Evolutionary conservation across 2,888 invertebrate genomes (phyloP).

Genomic region (Drosophila lacicola): DNA sequence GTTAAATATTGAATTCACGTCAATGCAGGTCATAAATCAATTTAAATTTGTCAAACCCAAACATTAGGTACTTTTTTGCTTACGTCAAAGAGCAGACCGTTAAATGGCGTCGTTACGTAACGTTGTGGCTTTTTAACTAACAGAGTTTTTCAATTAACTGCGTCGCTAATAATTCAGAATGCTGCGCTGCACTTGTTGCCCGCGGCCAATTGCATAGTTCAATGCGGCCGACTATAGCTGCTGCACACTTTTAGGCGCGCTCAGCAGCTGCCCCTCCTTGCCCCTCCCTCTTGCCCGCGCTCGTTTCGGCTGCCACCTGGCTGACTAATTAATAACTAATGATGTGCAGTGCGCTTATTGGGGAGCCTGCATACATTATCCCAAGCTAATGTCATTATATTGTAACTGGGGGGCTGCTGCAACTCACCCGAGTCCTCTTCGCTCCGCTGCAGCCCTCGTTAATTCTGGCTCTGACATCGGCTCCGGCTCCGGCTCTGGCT

Average conservation of each 20-base stretch:
- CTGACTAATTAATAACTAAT: slow-evolving; percentile 75
- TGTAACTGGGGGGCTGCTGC: slow-evolving; percentile 29
- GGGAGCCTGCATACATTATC: slow-evolving; percentile 71
- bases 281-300: too few species aligned
- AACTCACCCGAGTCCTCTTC: background rate
- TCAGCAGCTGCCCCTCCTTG: background rate
- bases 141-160: slow-evolving; percentile 71
- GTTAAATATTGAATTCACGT: too few species aligned
- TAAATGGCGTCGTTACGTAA: slow-evolving; percentile 22
- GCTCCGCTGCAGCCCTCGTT: too few species aligned
- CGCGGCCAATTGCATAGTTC: slow-evolving; percentile 40
- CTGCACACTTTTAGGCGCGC: slow-evolving; percentile 23
- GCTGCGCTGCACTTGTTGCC: slow-evolving; percentile 31
- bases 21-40: too few species aligned
- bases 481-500: too few species aligned
- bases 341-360: slow-evolving; percentile 77
- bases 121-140: slow-evolving; percentile 31
- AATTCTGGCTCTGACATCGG: background rate
- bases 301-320: background rate
- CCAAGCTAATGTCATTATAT: slow-evolving; percentile 69
- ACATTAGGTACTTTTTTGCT: too few species aligned
- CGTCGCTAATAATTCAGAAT: slow-evolving; percentile 60
- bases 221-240: slow-evolving; percentile 52
- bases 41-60: too few species aligned
- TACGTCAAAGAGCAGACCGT: too few species aligned